Evolutionary conservation across 1,140 invertebrate species (phyloP).

Genomic region (Brachionus sp.): DNA sequence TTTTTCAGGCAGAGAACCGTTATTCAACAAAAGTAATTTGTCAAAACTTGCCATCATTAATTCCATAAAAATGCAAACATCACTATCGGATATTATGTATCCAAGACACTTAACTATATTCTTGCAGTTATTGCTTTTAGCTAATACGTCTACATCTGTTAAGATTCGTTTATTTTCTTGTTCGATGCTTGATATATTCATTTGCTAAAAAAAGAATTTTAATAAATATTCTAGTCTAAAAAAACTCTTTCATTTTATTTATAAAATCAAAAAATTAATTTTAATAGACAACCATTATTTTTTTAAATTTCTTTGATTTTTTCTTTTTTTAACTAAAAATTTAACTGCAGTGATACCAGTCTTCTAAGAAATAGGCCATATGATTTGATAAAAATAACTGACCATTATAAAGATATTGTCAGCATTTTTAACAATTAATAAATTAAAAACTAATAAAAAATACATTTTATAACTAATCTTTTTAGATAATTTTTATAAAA

Average conservation of each 20-base stretch:
- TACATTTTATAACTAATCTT: no score
- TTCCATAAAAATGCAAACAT: conserved; percentile 99
- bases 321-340: no score
- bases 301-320: no score
- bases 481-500: no score
- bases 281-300: no score
- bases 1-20: conserved; percentile 81
- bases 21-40: conserved; percentile 83
- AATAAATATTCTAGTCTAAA: conserved; percentile 28
- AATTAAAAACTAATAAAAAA: no score
- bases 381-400: no score
- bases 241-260: conserved; percentile 44
- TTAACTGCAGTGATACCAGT: no score
- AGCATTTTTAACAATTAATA: no score
- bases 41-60: conserved; percentile 97
- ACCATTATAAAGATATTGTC: no score
- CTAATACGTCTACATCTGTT: conserved; percentile 95
- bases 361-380: no score
- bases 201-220: conserved; percentile 70
- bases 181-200: conserved; percentile 88
- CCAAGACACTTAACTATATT: conserved; percentile 95
- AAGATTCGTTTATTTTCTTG: conserved; percentile 96
- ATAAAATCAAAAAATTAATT: neutral
- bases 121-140: conserved; percentile 90
- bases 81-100: conserved; percentile 88